Conservation (phyloP, 2,797 vertebrate species). For the Amazona finschi region DNA sequence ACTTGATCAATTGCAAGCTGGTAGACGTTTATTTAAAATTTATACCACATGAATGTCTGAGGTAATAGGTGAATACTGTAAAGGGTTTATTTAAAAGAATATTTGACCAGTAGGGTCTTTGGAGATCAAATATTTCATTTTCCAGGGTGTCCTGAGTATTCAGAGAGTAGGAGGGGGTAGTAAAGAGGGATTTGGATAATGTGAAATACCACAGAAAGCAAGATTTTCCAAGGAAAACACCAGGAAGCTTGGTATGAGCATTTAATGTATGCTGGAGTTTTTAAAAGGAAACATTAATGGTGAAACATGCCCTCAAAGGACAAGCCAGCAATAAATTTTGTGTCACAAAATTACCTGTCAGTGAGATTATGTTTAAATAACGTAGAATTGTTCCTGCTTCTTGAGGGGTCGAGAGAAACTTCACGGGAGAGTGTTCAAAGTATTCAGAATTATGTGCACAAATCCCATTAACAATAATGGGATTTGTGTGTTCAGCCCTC, state of each 20-base stretch:
- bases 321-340: slow-evolving; percentile 78
- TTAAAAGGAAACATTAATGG: slow-evolving; percentile 83
- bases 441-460: slow-evolving; percentile 71
- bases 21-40: slow-evolving; percentile 69
- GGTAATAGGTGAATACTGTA: slow-evolving; percentile 71
- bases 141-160: slow-evolving; percentile 61
- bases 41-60: slow-evolving; percentile 61
- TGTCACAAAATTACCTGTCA: slow-evolving; percentile 83
- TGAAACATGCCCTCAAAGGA: slow-evolving; percentile 79
- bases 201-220: slow-evolving; percentile 78
- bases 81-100: slow-evolving; percentile 66
- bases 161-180: slow-evolving; percentile 43
- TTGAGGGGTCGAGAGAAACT: slow-evolving; percentile 60
- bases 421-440: slow-evolving; percentile 73
- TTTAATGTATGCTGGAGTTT: slow-evolving; percentile 80
- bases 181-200: slow-evolving; percentile 75
- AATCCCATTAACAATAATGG: slow-evolving; percentile 76
- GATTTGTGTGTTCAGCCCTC: slow-evolving; percentile 70
- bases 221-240: slow-evolving; percentile 82
- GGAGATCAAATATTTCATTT: slow-evolving; percentile 70
- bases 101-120: slow-evolving; percentile 63
- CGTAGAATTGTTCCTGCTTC: slow-evolving; percentile 75
- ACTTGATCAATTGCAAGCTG: slow-evolving; percentile 62
- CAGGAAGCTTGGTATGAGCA: slow-evolving; percentile 74
- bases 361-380: slow-evolving; percentile 79